Base-by-base conservation (phyloP, 2,797 vertebrate species). In the Scolopax rusticola region DNA sequence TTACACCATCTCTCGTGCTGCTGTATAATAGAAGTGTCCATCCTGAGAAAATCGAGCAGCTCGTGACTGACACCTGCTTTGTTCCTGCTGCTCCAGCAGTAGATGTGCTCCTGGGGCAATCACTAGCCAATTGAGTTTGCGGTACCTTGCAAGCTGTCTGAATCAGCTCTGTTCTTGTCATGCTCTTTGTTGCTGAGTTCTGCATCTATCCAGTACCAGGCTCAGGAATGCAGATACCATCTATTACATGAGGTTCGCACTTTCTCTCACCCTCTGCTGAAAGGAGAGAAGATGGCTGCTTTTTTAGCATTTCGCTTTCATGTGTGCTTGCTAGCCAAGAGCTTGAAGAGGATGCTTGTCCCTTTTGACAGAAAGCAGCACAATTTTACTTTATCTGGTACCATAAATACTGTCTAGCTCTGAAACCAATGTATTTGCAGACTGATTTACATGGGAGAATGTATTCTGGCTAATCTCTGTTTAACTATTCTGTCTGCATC, bases 401-500 rank as follows among this genome's bases (percentile, higher is more conserved):
- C 14, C 48, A 71, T 18, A 87, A 71, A 41, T 47, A n/a, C 0
- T n/a, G 12, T 9, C 65, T 40, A 93, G 27, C 57, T 84, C 20
- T 57, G 77, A 79, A 87, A 82, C 6, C 32, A 32, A 77, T 85
- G 30, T 12, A 45, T 71, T 89, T 89, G 43, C 28, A 75, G 43
- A 21, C 73, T 30, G 25, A 64, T 79, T 76, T 81, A 87, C 41
- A 23, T 15, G 60, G 28, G 16, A 43, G 79, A 94, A 86, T 67
- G 9, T 48, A 85, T 96, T 59, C 79, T 85, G 48, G 21, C 51
- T 97, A 96, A 95, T 93, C 84, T 94, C 74, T 83, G 36, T 93
- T 97, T 97, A 90, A 97, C 95, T 95, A 91, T 96, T 98, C 93
- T 96, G 71, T 89, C 93, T 96, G 73, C 75, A 91, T 94, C 25